A percentile compares a stretch with the other conserved stretches of the same genome.
Conservation (phyloP, 2,113 vertebrate genomes). For the Butastur rufipennis region DNA sequence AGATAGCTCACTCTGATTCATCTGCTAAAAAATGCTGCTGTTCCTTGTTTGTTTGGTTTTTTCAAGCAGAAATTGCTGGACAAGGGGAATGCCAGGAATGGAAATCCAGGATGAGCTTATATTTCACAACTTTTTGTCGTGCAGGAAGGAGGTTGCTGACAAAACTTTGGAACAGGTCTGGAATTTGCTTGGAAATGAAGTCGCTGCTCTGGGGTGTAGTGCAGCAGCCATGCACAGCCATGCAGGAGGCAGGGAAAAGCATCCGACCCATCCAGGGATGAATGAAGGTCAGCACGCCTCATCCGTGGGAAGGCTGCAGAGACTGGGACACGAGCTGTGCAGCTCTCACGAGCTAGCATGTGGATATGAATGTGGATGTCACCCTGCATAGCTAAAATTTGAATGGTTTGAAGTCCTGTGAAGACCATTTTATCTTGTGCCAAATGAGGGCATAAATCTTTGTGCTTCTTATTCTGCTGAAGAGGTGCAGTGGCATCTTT, state of each 20-base stretch:
- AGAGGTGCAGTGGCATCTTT: not conserved
- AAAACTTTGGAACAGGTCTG: not conserved
- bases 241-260: not conserved
- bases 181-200: not conserved
- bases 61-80: not conserved
- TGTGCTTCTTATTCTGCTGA: not conserved
- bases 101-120: not conserved
- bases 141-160: not conserved
- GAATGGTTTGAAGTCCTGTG: not conserved
- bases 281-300: not conserved
- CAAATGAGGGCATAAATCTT: not conserved
- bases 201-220: rapidly evolving
- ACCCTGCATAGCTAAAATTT: not conserved
- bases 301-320: not conserved
- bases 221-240: not conserved
- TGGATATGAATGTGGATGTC: not conserved
- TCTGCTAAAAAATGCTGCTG: constrained; percentile 16
- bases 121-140: not conserved
- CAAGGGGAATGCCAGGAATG: not conserved
- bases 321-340: not conserved
- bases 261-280: not conserved
- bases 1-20: constrained; percentile 18
- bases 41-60: constrained; percentile 29
- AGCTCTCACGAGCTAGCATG: not conserved
- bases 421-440: not conserved